Evolutionary conservation across 2,113 vertebrate genomes (phyloP).

Genomic region (Ascaphus truei): DNA sequence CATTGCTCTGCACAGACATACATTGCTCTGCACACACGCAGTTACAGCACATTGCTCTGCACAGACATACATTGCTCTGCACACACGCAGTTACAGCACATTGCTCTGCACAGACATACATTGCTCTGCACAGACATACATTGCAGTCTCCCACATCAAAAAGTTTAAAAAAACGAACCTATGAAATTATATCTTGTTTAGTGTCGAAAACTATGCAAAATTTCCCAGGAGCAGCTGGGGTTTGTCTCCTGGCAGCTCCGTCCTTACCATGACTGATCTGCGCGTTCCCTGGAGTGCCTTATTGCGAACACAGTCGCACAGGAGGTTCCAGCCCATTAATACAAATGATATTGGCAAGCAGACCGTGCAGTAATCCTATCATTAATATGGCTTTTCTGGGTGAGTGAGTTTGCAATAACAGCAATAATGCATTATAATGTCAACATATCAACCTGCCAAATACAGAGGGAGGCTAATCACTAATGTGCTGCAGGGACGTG

Average conservation of each 20-base stretch:
- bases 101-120: too few relatives aligned
- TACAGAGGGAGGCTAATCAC: background rate
- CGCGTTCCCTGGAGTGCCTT: background rate
- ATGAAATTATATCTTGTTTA: background rate
- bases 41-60: too few relatives aligned
- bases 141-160: too few relatives aligned
- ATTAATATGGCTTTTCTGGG: background rate
- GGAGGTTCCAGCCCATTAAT: background rate
- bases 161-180: background rate
- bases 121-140: too few relatives aligned
- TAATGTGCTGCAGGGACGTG: too few relatives aligned
- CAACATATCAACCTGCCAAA: background rate
- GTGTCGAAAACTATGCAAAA: background rate
- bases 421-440: background rate
- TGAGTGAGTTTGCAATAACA: background rate
- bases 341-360: background rate
- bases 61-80: too few relatives aligned
- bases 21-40: too few relatives aligned
- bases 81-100: too few relatives aligned
- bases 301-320: background rate
- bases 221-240: background rate
- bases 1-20: too few relatives aligned
- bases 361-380: background rate
- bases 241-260: background rate
- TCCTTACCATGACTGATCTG: background rate